Evolutionary conservation across 1,140 invertebrate species (phyloP).

Genomic region (Triops cancriformis): DNA sequence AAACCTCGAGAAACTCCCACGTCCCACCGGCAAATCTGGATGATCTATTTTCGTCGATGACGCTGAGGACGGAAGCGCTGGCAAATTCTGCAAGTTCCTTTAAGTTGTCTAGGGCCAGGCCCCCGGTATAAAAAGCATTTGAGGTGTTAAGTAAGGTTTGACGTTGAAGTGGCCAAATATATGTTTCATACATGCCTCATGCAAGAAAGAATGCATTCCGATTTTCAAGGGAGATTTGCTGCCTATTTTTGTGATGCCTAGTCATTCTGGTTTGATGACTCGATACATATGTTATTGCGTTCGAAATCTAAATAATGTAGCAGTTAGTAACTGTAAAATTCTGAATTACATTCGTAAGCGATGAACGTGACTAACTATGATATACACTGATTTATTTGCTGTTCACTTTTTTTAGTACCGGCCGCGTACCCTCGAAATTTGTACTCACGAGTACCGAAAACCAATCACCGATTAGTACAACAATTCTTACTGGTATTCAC

Average conservation of each 20-base stretch:
- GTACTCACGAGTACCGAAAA: too few species aligned
- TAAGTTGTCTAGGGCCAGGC: constrained; percentile 17
- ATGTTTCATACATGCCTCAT: not conserved
- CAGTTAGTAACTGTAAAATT: not conserved
- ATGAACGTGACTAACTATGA: not conserved
- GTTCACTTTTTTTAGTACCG: too few species aligned
- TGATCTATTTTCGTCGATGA: constrained; percentile 19
- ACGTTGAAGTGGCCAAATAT: not conserved
- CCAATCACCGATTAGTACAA: too few species aligned
- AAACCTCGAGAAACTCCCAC: too few species aligned
- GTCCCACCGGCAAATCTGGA: not conserved
- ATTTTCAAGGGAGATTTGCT: not conserved
- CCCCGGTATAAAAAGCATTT: not conserved
- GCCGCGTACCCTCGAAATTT: too few species aligned
- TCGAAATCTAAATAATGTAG: not conserved
- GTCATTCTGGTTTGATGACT: not conserved
- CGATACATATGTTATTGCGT: not conserved
- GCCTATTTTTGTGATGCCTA: not conserved
- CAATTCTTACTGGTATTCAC: too few species aligned
- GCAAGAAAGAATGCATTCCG: not conserved
- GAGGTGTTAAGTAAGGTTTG: not conserved
- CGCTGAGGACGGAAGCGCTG: constrained; percentile 23
- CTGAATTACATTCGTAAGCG: not conserved
- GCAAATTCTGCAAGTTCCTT: constrained; percentile 23
- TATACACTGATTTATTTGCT: too few species aligned